phyloP scores from a whole-genome alignment of 2,797 vertebrate species.

The Takifugu rubripes region DNA sequence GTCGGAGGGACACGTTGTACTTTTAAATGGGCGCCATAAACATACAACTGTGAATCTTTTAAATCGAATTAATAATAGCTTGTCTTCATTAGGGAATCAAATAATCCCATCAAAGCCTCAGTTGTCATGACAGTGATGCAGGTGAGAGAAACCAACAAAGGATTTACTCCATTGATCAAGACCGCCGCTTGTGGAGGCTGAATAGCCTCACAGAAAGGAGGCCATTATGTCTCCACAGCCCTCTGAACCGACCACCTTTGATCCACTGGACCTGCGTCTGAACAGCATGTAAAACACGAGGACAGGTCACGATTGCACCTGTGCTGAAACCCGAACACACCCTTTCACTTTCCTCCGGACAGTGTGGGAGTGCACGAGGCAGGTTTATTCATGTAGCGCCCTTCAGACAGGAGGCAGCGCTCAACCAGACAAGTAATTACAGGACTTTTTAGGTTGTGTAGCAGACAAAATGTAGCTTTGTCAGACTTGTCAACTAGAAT shows the following conservation, averaged over 20 bases:
- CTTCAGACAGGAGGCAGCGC: no score
- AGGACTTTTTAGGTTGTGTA: no score
- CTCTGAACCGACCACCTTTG: conserved; percentile 44
- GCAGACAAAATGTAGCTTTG: no score
- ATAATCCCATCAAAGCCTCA: conserved; percentile 42
- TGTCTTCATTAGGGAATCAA: neutral
- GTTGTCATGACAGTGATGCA: conserved; percentile 55
- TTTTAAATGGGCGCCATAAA: no score
- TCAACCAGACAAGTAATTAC: no score
- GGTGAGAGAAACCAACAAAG: conserved; percentile 59
- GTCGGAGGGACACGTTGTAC: neutral
- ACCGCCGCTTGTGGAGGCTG: conserved; percentile 46
- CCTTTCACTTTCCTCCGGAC: no score
- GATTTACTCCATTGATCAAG: conserved; percentile 69
- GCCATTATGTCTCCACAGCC: conserved; percentile 24
- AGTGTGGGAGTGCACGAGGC: no score
- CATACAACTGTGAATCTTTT: conserved; percentile 6
- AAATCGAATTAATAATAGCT: neutral
- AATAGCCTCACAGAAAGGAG: conserved; percentile 49
- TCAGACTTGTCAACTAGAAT: no score
- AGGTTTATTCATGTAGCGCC: no score
- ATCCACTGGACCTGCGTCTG: conserved; percentile 7
- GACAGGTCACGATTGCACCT: conserved; percentile 1
- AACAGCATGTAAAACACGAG: neutral
- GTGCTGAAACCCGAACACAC: neutral